Evolutionary conservation across 2,797 vertebrate genomes (phyloP).

Genomic region (Champsocephalus gunnari): DNA sequence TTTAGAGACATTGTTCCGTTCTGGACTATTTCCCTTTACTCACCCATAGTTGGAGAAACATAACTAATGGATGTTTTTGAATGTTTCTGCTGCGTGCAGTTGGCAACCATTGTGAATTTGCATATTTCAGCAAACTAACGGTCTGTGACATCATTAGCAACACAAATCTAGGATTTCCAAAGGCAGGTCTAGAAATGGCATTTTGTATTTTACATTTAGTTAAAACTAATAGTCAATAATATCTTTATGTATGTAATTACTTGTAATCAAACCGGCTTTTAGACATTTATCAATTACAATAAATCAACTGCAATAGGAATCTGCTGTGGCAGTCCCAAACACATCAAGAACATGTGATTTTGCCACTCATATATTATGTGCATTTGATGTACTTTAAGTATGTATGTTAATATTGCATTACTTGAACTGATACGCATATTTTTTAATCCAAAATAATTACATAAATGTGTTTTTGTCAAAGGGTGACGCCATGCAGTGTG

Average conservation of each 20-base stretch:
- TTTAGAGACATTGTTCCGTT: neutral
- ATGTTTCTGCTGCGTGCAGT: neutral
- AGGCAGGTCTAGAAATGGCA: neutral
- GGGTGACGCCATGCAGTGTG: neutral
- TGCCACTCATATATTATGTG: neutral
- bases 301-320: slow-evolving; percentile 12
- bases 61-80: neutral
- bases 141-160: neutral
- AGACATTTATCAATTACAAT: slow-evolving; percentile 7
- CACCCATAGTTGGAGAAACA: neutral
- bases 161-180: slow-evolving; percentile 2
- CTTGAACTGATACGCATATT: neutral
- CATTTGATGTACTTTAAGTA: neutral
- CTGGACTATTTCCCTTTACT: neutral
- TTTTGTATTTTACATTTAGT: neutral
- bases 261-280: neutral
- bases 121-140: slow-evolving; percentile 5
- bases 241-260: neutral
- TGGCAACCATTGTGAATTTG: neutral
- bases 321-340: no score
- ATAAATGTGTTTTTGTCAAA: neutral
- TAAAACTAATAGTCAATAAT: neutral
- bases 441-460: neutral
- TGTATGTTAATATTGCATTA: neutral
- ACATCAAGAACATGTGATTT: no score